Conservation (phyloP, 2,113 vertebrate species). For the Tympanuchus pallidicinctus region DNA sequence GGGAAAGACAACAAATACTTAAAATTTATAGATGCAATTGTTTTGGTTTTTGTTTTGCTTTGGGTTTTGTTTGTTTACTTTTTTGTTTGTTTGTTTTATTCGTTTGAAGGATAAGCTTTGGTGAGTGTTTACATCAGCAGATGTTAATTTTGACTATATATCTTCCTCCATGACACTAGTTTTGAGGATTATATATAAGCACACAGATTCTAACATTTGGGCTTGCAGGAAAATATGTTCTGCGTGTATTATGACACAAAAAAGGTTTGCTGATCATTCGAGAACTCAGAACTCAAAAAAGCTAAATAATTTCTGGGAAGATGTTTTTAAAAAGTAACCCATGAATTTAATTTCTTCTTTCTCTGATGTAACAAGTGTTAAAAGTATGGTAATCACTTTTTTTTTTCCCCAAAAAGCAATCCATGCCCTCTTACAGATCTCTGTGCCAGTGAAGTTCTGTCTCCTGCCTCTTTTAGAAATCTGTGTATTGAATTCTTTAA, state of each 20-base stretch:
- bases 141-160: constrained; percentile 14
- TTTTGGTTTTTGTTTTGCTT: not conserved
- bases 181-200: not conserved
- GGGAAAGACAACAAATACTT: not conserved
- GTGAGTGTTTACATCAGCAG: constrained; percentile 5
- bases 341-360: constrained; percentile 21
- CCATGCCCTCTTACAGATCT: not conserved
- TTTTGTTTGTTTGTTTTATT: not conserved
- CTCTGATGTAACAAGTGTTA: constrained; percentile 29
- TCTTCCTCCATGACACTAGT: not conserved
- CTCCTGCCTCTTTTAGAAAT: constrained; percentile 15
- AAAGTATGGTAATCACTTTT: not conserved
- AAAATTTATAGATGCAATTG: constrained; percentile 6
- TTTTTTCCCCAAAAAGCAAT: not conserved
- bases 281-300: constrained; percentile 6
- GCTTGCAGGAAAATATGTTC: constrained; percentile 26
- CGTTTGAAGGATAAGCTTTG: not conserved
- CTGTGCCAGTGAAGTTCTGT: not conserved
- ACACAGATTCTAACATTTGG: constrained; percentile 22
- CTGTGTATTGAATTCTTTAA: constrained; percentile 52
- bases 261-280: not conserved
- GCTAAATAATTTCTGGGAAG: constrained; percentile 14
- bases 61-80: not conserved
- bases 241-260: constrained; percentile 7
- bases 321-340: not conserved